Conservation (phyloP, 2,888 invertebrate genomes). For the Ferdinandea cuprea region DNA sequence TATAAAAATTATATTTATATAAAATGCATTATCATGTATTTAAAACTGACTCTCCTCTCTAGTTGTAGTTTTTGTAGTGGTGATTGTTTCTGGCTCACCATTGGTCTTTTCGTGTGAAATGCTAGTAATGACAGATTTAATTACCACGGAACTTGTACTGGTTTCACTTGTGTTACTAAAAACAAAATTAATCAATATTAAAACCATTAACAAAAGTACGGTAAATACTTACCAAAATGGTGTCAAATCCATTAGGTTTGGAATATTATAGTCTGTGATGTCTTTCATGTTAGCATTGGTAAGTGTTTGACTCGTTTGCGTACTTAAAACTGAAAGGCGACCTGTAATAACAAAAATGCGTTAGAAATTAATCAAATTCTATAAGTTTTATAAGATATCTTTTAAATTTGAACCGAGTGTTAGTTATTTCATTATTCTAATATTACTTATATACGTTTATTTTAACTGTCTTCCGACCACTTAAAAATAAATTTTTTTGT, state of each 20-base stretch:
- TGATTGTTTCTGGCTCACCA: constrained; percentile 80
- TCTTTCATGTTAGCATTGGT: constrained; percentile 82
- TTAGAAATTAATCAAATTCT: no score
- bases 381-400: not conserved
- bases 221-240: constrained; percentile 78
- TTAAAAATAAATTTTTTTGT: no score
- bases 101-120: constrained; percentile 82
- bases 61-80: constrained; percentile 79
- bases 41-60: constrained; percentile 83
- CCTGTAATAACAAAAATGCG: constrained; percentile 76
- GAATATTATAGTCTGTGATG: constrained; percentile 80
- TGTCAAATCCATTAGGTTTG: constrained; percentile 80
- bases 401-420: no score
- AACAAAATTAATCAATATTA: not conserved
- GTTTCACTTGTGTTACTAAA: constrained; percentile 81
- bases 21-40: constrained; percentile 49
- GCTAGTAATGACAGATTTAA: constrained; percentile 83
- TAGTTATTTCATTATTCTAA: no score
- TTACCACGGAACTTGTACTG: constrained; percentile 82
- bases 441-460: no score
- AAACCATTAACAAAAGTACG: not conserved
- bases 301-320: constrained; percentile 81
- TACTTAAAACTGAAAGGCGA: constrained; percentile 82
- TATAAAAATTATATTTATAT: constrained; percentile 60
- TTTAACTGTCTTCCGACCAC: no score